Conservation (phyloP, 2,113 vertebrate genomes). For the Bubalus kerabau region DNA sequence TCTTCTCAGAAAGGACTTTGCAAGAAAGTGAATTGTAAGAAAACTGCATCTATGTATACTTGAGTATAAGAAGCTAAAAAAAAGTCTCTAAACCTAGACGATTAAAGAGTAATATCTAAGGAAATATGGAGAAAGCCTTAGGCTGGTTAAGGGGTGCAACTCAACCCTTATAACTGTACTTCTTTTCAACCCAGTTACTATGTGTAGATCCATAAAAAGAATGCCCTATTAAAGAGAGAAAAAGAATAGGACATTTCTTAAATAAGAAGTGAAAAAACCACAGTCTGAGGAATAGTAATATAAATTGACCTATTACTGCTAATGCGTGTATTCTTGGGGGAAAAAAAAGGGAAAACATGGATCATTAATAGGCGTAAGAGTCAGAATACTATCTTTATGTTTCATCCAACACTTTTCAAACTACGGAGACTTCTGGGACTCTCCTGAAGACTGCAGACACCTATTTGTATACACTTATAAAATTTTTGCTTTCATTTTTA, state of each 20-base stretch:
- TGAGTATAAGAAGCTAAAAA: not conserved
- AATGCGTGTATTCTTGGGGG: not conserved
- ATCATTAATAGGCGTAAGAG: not conserved
- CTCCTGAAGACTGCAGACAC: not conserved
- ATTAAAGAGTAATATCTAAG: not conserved
- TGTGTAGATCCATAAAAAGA: not conserved
- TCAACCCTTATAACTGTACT: not conserved
- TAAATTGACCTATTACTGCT: not conserved
- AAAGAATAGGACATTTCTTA: not conserved
- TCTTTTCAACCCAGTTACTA: not conserved
- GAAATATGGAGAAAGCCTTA: not conserved
- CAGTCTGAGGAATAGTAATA: not conserved
- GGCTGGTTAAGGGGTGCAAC: not conserved
- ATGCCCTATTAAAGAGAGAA: not conserved
- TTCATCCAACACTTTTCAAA: not conserved
- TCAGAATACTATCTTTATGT: not conserved
- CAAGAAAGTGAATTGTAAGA: not conserved
- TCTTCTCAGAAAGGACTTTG: not conserved
- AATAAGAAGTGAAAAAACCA: not conserved
- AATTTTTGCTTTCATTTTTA: not conserved
- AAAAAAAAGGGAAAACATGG: not conserved
- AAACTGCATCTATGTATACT: not conserved
- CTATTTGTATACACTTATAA: not conserved
- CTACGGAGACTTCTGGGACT: not conserved
- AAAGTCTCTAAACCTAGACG: not conserved